Conservation (phyloP, 2,888 invertebrate genomes). For the Trachelus tabidus region DNA sequence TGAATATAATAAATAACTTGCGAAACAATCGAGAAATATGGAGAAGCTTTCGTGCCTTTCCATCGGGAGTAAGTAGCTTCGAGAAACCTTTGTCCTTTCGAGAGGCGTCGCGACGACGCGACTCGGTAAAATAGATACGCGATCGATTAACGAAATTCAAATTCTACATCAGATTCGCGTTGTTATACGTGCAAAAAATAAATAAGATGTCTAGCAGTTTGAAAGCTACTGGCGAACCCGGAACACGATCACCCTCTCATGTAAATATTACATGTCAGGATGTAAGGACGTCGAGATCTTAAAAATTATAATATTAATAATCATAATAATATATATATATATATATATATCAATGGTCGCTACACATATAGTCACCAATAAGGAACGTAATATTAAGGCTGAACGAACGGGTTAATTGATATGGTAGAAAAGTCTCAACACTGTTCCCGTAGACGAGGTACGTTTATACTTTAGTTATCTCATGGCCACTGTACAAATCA, state of each 20-base stretch:
- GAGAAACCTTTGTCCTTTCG: neutral
- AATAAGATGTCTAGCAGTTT: conserved; percentile 7
- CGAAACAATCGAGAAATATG: neutral
- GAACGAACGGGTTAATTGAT: neutral
- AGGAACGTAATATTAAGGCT: neutral
- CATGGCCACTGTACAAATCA: neutral
- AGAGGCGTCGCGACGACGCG: neutral
- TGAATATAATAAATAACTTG: conserved; percentile 43
- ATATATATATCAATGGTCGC: neutral
- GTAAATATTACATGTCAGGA: neutral
- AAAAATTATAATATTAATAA: neutral
- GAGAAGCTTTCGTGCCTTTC: neutral
- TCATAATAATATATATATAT: neutral
- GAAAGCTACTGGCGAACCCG: neutral
- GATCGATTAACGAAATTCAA: neutral
- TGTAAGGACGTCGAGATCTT: neutral
- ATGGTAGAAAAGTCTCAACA: neutral
- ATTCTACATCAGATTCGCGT: neutral
- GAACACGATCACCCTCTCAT: neutral
- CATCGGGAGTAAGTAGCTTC: neutral
- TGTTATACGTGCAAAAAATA: conserved; percentile 14
- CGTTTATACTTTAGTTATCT: neutral
- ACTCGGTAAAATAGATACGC: neutral
- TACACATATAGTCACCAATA: neutral
- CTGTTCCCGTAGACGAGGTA: neutral